Conservation (phyloP, 2,797 vertebrate genomes). For the Gymnocypris eckloni region DNA sequence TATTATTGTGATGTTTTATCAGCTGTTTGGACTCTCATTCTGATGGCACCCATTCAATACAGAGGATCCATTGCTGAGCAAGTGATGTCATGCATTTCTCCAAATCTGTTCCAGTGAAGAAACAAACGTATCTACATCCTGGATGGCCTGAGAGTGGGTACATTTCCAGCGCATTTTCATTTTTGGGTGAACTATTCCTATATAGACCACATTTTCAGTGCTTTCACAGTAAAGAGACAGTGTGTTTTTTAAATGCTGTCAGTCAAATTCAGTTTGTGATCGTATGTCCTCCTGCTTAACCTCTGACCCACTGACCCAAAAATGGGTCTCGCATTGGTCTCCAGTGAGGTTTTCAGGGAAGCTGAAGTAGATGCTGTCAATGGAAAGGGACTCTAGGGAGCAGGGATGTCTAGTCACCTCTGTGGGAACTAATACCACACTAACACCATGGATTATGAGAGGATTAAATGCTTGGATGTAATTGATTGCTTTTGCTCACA, state of each 20-base stretch:
- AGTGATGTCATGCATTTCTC: not conserved
- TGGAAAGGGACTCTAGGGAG: slow-evolving; percentile 43
- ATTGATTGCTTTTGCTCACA: slow-evolving; percentile 51
- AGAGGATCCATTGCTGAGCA: not conserved
- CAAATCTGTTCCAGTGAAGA: not conserved
- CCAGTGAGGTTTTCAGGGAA: slow-evolving; percentile 45
- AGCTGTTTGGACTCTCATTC: not conserved
- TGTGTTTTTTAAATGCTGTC: slow-evolving; percentile 7
- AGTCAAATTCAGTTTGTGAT: slow-evolving; percentile 35
- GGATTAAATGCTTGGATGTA: slow-evolving; percentile 59
- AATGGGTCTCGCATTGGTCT: slow-evolving; percentile 50
- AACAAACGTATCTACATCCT: not conserved
- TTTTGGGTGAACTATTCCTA: not conserved
- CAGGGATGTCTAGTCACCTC: slow-evolving; percentile 36
- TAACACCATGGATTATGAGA: slow-evolving; percentile 49
- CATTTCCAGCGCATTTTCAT: not conserved
- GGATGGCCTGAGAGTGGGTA: not conserved
- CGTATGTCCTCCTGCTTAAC: slow-evolving; percentile 43
- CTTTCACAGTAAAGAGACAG: not conserved
- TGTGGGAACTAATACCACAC: slow-evolving; percentile 47
- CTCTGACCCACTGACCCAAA: slow-evolving; percentile 56
- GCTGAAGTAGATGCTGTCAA: slow-evolving; percentile 41
- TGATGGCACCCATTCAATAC: not conserved
- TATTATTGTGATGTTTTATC: not conserved
- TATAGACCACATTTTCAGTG: not conserved